These are phyloP conservation scores for Thalassoma bifasciatum DNA, from an alignment of 2,113 vertebrate species.

Conservation along the genomic window DNA sequence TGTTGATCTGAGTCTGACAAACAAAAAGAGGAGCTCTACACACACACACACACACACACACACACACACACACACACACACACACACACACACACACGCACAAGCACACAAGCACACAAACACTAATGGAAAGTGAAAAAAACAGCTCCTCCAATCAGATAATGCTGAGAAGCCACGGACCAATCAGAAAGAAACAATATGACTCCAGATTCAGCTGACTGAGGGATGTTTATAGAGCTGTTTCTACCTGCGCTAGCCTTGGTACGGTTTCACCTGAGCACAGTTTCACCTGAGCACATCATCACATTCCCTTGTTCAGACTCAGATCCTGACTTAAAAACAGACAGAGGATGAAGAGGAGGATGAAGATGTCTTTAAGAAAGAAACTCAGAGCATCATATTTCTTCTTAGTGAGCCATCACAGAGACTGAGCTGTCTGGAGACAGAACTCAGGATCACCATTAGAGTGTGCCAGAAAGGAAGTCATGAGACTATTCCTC, in stretches of 20 bases:
- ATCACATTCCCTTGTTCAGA: not conserved
- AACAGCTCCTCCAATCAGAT: no score
- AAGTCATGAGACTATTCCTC: not conserved
- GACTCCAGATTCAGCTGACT: no score
- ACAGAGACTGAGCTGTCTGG: not conserved
- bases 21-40: not conserved
- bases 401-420: constrained; percentile 1
- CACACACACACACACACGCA: no score
- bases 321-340: not conserved
- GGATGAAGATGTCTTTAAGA: constrained; percentile 24
- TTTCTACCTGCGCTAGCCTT: no score
- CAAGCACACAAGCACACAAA: no score
- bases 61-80: no score
- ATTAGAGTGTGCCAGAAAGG: not conserved
- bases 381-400: not conserved
- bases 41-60: not conserved
- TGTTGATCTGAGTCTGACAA: constrained; percentile 7
- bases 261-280: no score
- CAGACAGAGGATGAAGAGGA: not conserved
- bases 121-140: no score
- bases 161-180: no score
- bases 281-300: constrained; percentile 41
- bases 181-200: no score
- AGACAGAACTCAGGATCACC: not conserved
- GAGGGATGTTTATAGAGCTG: no score